Conservation (phyloP, 2,888 invertebrate genomes). For the Lasioglossum vierecki region DNA sequence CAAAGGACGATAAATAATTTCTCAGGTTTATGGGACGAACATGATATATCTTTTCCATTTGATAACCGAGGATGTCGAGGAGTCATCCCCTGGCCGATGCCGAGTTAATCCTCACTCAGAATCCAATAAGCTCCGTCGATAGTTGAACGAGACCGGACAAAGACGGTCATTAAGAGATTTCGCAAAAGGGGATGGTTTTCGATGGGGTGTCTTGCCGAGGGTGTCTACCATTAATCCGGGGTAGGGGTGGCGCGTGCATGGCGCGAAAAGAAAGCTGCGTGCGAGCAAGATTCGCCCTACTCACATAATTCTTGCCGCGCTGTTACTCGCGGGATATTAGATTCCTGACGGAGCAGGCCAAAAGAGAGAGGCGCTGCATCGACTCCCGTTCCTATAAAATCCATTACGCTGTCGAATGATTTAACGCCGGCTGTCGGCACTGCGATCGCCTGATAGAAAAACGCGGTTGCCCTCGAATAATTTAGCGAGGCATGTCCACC, state of each 20-base stretch:
- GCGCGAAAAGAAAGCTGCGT: not conserved
- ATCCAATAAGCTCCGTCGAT: not conserved
- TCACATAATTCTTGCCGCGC: slow-evolving; percentile 29
- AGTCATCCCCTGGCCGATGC: not conserved
- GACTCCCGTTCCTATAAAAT: slow-evolving; percentile 25
- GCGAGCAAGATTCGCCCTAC: slow-evolving; percentile 10
- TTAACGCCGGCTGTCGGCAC: slow-evolving; percentile 3
- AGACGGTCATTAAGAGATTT: not conserved
- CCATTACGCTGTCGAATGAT: slow-evolving; percentile 31
- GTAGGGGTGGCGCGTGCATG: not conserved
- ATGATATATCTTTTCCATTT: not conserved
- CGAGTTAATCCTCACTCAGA: not conserved
- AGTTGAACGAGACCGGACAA: not conserved
- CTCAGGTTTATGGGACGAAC: not conserved
- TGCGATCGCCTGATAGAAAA: slow-evolving; percentile 6
- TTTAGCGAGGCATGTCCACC: slow-evolving; percentile 5
- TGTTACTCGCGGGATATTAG: slow-evolving; percentile 31
- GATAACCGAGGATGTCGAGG: not conserved
- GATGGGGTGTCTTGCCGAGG: not conserved
- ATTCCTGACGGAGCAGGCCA: slow-evolving; percentile 5
- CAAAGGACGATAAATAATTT: too few relatives aligned
- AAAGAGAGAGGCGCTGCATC: slow-evolving; percentile 20
- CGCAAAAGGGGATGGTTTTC: not conserved
- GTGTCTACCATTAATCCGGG: slow-evolving; percentile 23
- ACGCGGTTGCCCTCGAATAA: slow-evolving; percentile 14